These are phyloP conservation scores for Solea solea DNA, from an alignment of 2,113 vertebrate genomes.

Conservation along the genomic window DNA sequence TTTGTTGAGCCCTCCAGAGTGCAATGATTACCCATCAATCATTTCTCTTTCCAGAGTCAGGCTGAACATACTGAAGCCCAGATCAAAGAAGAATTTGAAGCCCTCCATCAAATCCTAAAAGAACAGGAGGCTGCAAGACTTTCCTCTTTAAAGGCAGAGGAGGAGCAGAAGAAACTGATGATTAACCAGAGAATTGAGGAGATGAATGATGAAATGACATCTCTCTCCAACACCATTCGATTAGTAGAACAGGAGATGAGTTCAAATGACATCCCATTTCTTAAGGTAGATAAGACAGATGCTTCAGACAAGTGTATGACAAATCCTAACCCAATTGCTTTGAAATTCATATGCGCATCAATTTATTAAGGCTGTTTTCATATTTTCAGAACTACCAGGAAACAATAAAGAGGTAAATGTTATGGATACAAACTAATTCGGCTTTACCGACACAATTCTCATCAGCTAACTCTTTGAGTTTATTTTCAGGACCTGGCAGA, in stretches of 20 bases:
- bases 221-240: slow-evolving; percentile 76
- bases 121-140: slow-evolving; percentile 78
- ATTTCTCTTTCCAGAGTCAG: slow-evolving; percentile 71
- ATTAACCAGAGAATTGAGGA: slow-evolving; percentile 75
- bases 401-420: slow-evolving; percentile 77
- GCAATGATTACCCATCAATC: slow-evolving; percentile 6
- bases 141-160: slow-evolving; percentile 71
- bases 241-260: slow-evolving; percentile 78
- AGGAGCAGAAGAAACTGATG: slow-evolving; percentile 68
- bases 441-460: not conserved
- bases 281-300: slow-evolving; percentile 65
- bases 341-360: not conserved
- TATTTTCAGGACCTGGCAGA: slow-evolving; percentile 77
- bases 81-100: slow-evolving; percentile 80
- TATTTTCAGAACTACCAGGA: slow-evolving; percentile 81
- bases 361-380: not conserved
- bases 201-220: slow-evolving; percentile 66
- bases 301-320: not conserved
- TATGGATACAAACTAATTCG: not conserved
- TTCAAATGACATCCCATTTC: slow-evolving; percentile 72
- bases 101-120: slow-evolving; percentile 75
- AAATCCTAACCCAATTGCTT: not conserved
- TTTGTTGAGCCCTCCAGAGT: slow-evolving; percentile 1
- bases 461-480: slow-evolving; percentile 2
- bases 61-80: slow-evolving; percentile 76